Evolutionary conservation across 2,888 invertebrate species (phyloP).

Genomic region (Drosophila nr. perissopoda): DNA sequence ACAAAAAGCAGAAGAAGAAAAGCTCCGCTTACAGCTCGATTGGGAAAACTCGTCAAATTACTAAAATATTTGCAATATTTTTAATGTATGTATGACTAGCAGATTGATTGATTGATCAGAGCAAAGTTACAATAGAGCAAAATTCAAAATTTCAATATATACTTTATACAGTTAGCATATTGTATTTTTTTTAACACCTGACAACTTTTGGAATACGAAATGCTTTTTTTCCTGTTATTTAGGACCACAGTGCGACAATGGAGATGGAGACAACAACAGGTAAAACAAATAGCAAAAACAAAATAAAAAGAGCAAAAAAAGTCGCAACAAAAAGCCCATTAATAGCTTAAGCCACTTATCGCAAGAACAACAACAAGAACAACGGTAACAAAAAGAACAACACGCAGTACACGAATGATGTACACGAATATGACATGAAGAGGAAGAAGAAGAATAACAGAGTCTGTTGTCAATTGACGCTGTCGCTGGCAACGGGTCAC

Average conservation of each 20-base stretch:
- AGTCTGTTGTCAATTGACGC: conserved; percentile 29
- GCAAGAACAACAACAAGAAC: conserved; percentile 30
- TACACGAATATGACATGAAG: conserved; percentile 64
- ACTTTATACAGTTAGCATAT: not conserved
- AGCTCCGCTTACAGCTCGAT: not conserved
- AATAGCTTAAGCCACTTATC: conserved; percentile 82
- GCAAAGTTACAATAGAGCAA: not conserved
- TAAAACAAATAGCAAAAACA: conserved; percentile 25
- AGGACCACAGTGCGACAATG: conserved; percentile 58
- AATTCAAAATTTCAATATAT: not conserved
- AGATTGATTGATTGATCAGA: not conserved
- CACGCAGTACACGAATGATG: conserved; percentile 42
- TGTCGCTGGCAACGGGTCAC: conserved; percentile 56
- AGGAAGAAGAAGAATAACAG: conserved; percentile 61
- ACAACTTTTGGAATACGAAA: not conserved
- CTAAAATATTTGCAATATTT: not conserved
- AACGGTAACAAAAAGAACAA: conserved; percentile 38
- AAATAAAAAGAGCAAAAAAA: conserved; percentile 32
- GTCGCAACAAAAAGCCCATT: conserved; percentile 72
- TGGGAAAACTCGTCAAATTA: conserved; percentile 2
- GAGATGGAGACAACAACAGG: conserved; percentile 49
- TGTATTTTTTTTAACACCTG: not conserved
- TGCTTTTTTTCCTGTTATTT: conserved; percentile 19
- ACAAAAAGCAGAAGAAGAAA: conserved; percentile 1
- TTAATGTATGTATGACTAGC: not conserved